Base-by-base conservation (phyloP, 2,797 vertebrate species). In the Aulostomus chinensis region DNA sequence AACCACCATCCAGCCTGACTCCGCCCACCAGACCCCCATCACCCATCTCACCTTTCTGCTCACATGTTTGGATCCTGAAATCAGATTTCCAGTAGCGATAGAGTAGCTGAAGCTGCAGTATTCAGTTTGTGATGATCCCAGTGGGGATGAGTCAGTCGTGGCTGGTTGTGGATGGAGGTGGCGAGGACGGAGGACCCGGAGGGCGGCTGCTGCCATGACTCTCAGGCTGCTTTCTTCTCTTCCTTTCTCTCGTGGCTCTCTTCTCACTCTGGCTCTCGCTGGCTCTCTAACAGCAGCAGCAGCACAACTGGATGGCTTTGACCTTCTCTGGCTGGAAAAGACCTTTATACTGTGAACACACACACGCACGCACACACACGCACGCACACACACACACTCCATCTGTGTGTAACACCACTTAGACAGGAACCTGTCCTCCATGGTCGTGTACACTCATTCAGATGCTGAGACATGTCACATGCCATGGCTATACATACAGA, bases 221-320 rank as follows among this genome's bases (percentile, higher is more conserved):
- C 60, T 72, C 61, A 69, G 57, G 56, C 72, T 79, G 60, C 40
- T 48, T 50, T 56, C 33, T 56, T 67, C 63, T 60, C 56, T 79
- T 63, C 68, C 49, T 72, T 34, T 76, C 48, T 68, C 63, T 40
- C n/a, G n/a, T n/a, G n/a, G n/a, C 37, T 73, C 52, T 63, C 52
- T 59, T 70, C 21, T 84, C 67, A 62, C 80, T 55, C 57, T 67
- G 69, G 64, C 80, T 45, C 9, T 74, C 71, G 81, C 64, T 78
- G 81, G 82, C 68, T 74, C 71, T 83, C 64, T 78, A 83, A 83
- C 68, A 71, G 56, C 70, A 58, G 64, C 79, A 48, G 46, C 73
- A 80, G 20, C 81, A 83, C 64, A 72, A 71, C 67, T 83, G 80
- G 83, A 82, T 81, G 76, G 80, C 86, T 85, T 86, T 85, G 80